These are phyloP conservation scores for Cotesia glomerata DNA, from an alignment of 1,140 invertebrate genomes.

Conservation along the genomic window DNA sequence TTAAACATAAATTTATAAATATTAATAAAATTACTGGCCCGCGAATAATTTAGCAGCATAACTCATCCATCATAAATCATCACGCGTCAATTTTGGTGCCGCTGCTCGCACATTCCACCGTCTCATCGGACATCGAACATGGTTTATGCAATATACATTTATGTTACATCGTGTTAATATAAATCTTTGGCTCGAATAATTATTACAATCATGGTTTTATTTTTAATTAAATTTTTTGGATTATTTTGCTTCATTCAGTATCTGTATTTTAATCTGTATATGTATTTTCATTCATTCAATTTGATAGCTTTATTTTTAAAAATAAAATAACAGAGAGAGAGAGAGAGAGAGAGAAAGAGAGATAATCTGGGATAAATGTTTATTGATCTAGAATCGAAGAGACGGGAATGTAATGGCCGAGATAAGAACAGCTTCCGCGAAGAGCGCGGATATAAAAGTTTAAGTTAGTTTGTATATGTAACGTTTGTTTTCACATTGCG, in stretches of 20 bases:
- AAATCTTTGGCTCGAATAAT: too few species aligned
- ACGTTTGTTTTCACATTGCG: conserved; percentile 42
- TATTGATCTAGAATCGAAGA: conserved; percentile 42
- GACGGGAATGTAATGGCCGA: conserved; percentile 27
- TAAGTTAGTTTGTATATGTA: conserved; percentile 37
- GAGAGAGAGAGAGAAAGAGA: too few species aligned
- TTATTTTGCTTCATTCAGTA: too few species aligned
- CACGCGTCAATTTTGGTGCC: too few species aligned
- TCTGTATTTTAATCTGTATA: too few species aligned
- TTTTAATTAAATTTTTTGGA: too few species aligned
- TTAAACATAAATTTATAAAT: background rate
- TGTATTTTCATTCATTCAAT: background rate
- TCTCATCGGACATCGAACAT: too few species aligned
- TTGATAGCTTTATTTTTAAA: background rate
- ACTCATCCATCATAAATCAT: too few species aligned
- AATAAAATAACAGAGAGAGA: background rate
- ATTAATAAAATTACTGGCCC: conserved; percentile 5
- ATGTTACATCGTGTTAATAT: background rate
- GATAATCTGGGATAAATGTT: conserved; percentile 30
- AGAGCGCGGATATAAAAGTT: conserved; percentile 46
- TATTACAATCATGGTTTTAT: too few species aligned
- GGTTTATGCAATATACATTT: background rate
- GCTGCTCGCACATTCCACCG: too few species aligned
- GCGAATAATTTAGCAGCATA: too few species aligned
- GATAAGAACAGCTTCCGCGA: conserved; percentile 48